Evolutionary conservation across 2,888 invertebrate species (phyloP).

Genomic region (Drepanosiphum platanoidis): DNA sequence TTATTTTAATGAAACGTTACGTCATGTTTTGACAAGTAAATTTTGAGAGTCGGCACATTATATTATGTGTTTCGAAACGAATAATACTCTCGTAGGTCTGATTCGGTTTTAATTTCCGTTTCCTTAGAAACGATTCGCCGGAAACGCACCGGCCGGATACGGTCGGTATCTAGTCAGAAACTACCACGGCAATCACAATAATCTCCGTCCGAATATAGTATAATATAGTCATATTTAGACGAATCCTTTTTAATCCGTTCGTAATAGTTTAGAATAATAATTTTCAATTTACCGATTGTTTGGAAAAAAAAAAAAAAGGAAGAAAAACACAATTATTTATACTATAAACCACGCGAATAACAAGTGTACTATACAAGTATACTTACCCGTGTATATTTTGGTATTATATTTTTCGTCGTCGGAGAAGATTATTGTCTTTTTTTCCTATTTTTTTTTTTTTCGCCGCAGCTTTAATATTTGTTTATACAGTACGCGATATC

Average conservation of each 20-base stretch:
- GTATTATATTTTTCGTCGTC: too few relatives aligned
- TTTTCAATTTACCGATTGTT: too few relatives aligned
- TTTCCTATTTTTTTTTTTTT: neutral
- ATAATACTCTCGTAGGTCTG: neutral
- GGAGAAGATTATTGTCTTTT: neutral
- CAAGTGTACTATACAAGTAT: too few relatives aligned
- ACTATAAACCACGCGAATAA: too few relatives aligned
- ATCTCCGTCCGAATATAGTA: neutral
- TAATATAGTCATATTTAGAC: neutral
- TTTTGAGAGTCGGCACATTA: neutral
- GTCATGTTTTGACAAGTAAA: too few relatives aligned
- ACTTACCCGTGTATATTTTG: too few relatives aligned
- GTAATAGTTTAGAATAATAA: too few relatives aligned
- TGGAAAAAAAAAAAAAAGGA: too few relatives aligned
- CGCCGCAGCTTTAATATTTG: neutral
- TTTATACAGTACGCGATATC: too few relatives aligned
- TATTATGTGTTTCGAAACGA: neutral
- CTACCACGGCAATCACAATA: neutral
- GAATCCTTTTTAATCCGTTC: too few relatives aligned
- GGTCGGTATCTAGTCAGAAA: neutral
- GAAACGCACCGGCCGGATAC: neutral
- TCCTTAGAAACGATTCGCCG: neutral
- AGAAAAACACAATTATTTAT: neutral
- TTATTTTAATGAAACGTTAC: too few relatives aligned
- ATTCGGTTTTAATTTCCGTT: conserved; percentile 37